Conservation (phyloP, 2,888 invertebrate species). For the Carterocephalus palaemon region DNA sequence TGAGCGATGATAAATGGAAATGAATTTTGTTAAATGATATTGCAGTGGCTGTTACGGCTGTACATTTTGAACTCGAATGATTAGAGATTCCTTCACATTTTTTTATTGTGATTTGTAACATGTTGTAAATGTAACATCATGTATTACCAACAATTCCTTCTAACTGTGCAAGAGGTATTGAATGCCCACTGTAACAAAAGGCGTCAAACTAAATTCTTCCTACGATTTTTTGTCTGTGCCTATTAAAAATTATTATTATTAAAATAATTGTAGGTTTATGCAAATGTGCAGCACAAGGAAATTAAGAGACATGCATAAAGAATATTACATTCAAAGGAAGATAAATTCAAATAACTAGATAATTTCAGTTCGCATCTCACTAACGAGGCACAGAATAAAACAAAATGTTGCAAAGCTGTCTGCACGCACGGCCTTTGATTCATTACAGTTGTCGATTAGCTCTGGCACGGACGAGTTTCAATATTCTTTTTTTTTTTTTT, state of each 20-base stretch:
- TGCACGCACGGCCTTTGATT: conserved; percentile 72
- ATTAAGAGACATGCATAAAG: conserved; percentile 21
- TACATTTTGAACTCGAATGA: conserved; percentile 10
- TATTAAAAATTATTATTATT: too few species aligned
- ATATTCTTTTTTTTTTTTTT: conserved; percentile 18
- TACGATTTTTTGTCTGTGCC: too few species aligned
- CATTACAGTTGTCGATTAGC: conserved; percentile 76
- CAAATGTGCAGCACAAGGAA: conserved; percentile 1
- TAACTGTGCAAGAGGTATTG: too few species aligned
- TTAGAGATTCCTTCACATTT: conserved; percentile 1
- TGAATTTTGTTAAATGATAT: conserved; percentile 13
- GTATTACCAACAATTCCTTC: too few species aligned
- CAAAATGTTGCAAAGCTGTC: conserved; percentile 56
- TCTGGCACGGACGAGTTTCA: conserved; percentile 27
- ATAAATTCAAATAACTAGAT: conserved; percentile 53
- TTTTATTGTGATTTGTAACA: too few species aligned
- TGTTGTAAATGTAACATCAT: too few species aligned
- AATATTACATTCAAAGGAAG: conserved; percentile 28
- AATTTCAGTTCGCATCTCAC: conserved; percentile 59
- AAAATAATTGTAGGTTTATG: too few species aligned
- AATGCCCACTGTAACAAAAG: too few species aligned
- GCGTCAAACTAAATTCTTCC: too few species aligned
- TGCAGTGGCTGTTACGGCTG: conserved; percentile 6
- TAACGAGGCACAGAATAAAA: conserved; percentile 63
- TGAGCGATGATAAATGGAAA: conserved; percentile 18